Evolutionary conservation across 2,113 vertebrate genomes (phyloP).

Genomic region (Gambusia affinis): DNA sequence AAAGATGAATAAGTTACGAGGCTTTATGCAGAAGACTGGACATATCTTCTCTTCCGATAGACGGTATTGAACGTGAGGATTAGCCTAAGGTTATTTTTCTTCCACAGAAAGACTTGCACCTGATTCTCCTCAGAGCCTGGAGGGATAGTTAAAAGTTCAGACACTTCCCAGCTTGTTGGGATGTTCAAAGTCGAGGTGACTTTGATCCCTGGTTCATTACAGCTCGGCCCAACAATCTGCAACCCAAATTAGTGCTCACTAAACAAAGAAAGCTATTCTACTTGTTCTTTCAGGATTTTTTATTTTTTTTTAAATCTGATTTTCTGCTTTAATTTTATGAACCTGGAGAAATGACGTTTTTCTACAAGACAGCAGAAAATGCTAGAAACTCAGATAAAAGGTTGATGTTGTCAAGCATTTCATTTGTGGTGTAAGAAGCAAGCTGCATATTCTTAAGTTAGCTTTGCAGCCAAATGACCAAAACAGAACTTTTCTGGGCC

Average conservation of each 20-base stretch:
- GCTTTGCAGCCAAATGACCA: background rate
- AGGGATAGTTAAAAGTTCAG: background rate
- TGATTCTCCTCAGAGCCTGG: background rate
- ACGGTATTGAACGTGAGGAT: background rate
- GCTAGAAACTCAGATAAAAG: background rate
- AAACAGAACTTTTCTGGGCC: background rate
- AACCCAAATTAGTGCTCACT: background rate
- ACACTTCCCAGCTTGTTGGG: background rate
- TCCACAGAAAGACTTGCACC: background rate
- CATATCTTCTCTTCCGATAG: background rate
- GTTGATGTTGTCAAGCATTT: background rate
- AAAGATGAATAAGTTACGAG: too few relatives aligned
- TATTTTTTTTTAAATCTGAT: background rate
- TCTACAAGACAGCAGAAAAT: too few relatives aligned
- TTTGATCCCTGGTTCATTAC: background rate
- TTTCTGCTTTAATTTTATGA: background rate
- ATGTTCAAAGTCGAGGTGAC: background rate
- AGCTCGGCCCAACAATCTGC: background rate
- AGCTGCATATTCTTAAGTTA: background rate
- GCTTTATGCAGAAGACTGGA: too few relatives aligned
- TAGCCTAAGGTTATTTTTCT: background rate
- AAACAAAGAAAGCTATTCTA: background rate
- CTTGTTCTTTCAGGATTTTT: background rate
- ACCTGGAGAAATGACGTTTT: background rate
- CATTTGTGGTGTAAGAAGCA: background rate